Evolutionary conservation across 2,888 invertebrate genomes (phyloP).

Genomic region (Seira sanloemensis): DNA sequence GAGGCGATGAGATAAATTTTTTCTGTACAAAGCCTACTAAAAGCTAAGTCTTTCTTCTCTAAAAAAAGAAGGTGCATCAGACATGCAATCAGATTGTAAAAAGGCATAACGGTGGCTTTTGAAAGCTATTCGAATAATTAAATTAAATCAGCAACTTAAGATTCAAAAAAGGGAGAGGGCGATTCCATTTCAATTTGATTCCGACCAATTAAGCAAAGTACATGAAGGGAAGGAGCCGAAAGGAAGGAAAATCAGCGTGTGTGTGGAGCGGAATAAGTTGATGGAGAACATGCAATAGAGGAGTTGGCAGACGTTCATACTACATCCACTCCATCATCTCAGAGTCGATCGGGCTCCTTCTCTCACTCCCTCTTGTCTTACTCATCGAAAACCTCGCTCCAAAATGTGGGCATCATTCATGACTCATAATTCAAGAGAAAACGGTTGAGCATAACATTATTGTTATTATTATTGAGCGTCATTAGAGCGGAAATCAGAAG

Average conservation of each 20-base stretch:
- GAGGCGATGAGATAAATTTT: too few species aligned
- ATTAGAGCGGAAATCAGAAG: slow-evolving; percentile 8
- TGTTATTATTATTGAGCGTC: slow-evolving; percentile 17
- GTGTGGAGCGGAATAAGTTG: not conserved
- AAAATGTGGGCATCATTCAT: not conserved
- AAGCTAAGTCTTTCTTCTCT: too few species aligned
- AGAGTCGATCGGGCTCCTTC: too few species aligned
- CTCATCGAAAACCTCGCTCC: not conserved
- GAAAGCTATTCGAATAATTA: too few species aligned
- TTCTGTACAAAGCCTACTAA: too few species aligned
- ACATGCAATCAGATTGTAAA: not conserved
- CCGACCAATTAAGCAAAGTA: not conserved
- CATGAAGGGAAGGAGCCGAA: not conserved
- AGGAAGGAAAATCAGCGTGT: not conserved
- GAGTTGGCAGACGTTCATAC: not conserved
- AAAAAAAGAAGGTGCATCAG: not conserved
- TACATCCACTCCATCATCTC: not conserved
- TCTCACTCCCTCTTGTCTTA: not conserved
- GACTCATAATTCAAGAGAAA: not conserved
- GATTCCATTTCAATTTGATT: slow-evolving; percentile 1
- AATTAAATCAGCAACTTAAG: too few species aligned
- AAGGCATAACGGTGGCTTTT: too few species aligned
- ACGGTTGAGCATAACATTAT: slow-evolving; percentile 11
- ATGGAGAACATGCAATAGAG: not conserved
- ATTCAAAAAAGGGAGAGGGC: too few species aligned